A percentile compares a stretch with the other conserved stretches of the same genome.
phyloP scores from a whole-genome alignment of 2,113 vertebrate species.

The Callopanchax toddi region DNA sequence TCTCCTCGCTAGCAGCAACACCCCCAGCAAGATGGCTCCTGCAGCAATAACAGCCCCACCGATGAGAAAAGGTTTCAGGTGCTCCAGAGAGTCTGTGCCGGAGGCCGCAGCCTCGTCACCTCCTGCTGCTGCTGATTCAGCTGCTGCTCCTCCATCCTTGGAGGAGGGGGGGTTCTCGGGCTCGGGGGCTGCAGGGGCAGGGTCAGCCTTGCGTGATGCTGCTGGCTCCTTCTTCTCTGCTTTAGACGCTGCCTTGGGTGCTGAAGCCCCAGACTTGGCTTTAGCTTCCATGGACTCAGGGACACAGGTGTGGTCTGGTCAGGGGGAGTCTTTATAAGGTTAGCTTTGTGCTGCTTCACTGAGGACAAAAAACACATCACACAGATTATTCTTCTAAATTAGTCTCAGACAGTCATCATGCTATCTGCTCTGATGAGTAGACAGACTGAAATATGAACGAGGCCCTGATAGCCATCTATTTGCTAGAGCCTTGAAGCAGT shows the following conservation, averaged over 20 bases:
- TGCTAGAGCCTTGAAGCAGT: constrained; percentile 30
- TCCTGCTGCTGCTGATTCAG: constrained; percentile 57
- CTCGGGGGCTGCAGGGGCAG: constrained; percentile 66
- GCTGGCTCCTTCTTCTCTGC: constrained; percentile 79
- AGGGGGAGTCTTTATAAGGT: constrained; percentile 60
- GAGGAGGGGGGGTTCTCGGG: constrained; percentile 59
- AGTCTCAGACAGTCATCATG: constrained; percentile 21
- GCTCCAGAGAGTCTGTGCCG: constrained; percentile 80
- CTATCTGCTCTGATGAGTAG: constrained; percentile 48
- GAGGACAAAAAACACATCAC: constrained; percentile 48
- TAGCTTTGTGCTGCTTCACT: constrained; percentile 69
- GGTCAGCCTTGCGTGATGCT: constrained; percentile 69
- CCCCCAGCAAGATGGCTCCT: constrained; percentile 80
- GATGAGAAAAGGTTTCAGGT: constrained; percentile 82
- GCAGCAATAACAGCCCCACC: constrained; percentile 78
- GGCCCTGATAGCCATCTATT: constrained; percentile 21
- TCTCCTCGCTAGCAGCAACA: constrained; percentile 77
- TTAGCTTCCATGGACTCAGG: constrained; percentile 78
- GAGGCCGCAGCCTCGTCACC: constrained; percentile 62
- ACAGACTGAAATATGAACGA: constrained; percentile 27
- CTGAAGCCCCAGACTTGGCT: constrained; percentile 70
- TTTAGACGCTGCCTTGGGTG: constrained; percentile 71
- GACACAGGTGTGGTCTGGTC: constrained; percentile 65
- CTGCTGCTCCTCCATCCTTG: constrained; percentile 71
- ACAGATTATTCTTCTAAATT: constrained; percentile 61